phyloP scores from a whole-genome alignment of 2,797 vertebrate genomes.

The Odontamblyopus rebecca region DNA sequence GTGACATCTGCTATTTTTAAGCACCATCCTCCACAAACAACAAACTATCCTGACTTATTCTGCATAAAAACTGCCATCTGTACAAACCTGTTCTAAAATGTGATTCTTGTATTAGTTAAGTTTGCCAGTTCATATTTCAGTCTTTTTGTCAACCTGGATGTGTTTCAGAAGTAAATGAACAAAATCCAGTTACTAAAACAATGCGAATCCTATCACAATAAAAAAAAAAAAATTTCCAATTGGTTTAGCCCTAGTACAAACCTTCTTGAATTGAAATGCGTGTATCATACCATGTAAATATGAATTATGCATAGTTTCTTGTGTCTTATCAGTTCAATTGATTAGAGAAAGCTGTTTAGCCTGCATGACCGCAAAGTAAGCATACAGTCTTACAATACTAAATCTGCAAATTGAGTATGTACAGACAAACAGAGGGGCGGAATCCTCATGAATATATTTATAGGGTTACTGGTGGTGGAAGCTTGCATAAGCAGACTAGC shows the following conservation, averaged over 20 bases:
- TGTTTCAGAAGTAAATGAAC: too few relatives aligned
- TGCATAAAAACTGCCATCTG: too few relatives aligned
- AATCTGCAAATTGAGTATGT: slow-evolving; percentile 33
- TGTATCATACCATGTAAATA: neutral
- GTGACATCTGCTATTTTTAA: too few relatives aligned
- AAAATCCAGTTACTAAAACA: too few relatives aligned
- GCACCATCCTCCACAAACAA: too few relatives aligned
- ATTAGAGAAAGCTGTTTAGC: slow-evolving; percentile 2
- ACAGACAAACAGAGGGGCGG: slow-evolving; percentile 45
- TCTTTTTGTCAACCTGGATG: too few relatives aligned
- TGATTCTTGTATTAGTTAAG: too few relatives aligned
- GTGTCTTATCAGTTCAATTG: slow-evolving; percentile 7
- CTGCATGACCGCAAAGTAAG: slow-evolving; percentile 6
- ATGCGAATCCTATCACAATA: too few relatives aligned
- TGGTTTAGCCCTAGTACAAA: slow-evolving; percentile 25
- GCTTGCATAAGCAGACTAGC: slow-evolving; percentile 5
- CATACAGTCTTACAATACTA: slow-evolving; percentile 15
- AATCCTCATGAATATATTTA: slow-evolving; percentile 57
- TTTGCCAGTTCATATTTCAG: too few relatives aligned
- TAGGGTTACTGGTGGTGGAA: slow-evolving; percentile 42
- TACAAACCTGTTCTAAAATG: too few relatives aligned
- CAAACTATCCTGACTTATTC: too few relatives aligned
- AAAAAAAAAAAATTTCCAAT: neutral
- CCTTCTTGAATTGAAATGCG: slow-evolving; percentile 27
- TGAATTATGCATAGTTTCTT: slow-evolving; percentile 11